phyloP scores from a whole-genome alignment of 1,140 invertebrate species.

The Gryllus bimaculatus region DNA sequence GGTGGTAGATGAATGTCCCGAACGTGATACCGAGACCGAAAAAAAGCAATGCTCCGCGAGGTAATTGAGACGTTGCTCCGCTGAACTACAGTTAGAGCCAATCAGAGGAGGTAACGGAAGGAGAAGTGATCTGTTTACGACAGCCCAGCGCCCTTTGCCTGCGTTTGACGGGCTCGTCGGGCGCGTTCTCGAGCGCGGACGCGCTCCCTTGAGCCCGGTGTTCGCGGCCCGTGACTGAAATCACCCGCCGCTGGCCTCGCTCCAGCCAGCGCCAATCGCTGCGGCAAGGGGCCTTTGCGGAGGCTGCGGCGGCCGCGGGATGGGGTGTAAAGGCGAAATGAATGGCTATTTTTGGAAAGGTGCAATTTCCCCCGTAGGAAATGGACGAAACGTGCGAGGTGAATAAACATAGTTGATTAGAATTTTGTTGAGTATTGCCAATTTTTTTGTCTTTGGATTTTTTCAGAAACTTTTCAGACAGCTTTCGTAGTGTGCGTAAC shows the following conservation, averaged over 20 bases:
- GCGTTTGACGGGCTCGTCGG: background rate
- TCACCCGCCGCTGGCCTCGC: background rate
- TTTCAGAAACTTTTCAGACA: too few relatives aligned
- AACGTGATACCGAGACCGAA: background rate
- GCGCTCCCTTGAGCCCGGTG: background rate
- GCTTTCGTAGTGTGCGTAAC: too few relatives aligned
- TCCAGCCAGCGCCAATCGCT: too few relatives aligned
- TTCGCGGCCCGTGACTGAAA: background rate
- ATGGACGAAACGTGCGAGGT: too few relatives aligned
- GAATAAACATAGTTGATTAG: too few relatives aligned
- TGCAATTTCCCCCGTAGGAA: too few relatives aligned
- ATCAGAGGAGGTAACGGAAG: background rate
- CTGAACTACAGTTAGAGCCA: slow-evolving; percentile 1
- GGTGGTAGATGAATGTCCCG: background rate
- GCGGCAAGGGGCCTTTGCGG: too few relatives aligned
- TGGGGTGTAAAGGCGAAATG: too few relatives aligned
- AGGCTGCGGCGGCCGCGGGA: too few relatives aligned
- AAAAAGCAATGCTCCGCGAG: background rate
- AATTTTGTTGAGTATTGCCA: too few relatives aligned
- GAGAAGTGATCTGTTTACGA: background rate
- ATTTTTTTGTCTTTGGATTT: too few relatives aligned
- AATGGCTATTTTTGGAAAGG: too few relatives aligned
- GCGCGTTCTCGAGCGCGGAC: background rate
- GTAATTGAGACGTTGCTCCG: slow-evolving; percentile 3
- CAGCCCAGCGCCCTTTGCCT: background rate